Evolutionary conservation across 2,113 vertebrate species (phyloP), one percentile per base, ranked within the genome.

Genomic region (Chaetodon auriga): DNA sequence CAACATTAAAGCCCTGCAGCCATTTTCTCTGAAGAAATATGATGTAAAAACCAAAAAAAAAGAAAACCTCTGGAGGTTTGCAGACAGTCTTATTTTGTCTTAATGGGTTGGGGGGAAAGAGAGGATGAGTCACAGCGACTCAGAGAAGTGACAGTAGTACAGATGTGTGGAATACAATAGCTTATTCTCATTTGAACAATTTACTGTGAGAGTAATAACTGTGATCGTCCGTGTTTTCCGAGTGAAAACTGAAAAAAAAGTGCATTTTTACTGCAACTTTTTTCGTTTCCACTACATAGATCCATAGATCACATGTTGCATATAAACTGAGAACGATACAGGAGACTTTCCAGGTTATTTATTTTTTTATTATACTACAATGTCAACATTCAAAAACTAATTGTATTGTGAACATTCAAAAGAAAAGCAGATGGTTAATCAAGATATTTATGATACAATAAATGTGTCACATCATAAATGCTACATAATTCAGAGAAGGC

Each of bases 381-480:
- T 23, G 23, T 9, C 49, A 73, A 48, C n/a, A 16, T 54, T 38
- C 2, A 75, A 65, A 30, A 65, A 57, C 1, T 30, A 49, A 25
- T 66, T 78, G 19, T 10, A 62, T 41, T 57, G 3, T 62, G 10
- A 58, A 35, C 46, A 80, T 57, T 36, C 38, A 61, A 81, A 63
- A 12, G 18, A 19, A 13, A 36, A 57, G 49, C 15, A 65, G 21
- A 64, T 14, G 41, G 43, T 62, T 69, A n/a, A 45, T 21, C 21
- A 49, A 38, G 35, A 69, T 60, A 49, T 6, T 51, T 53, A 36
- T 38, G 19, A 21, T 19, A 53, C 18, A 43, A 9, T 38, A 45
- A 9, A 68, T 49, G 3, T 57, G 65, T 61, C 19, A 23, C 43
- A 62, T 41, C 25, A 30, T 19, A 63, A 83, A 86, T 85, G 60